Conservation (phyloP, 2,888 invertebrate species). For the Sericinus montela region DNA sequence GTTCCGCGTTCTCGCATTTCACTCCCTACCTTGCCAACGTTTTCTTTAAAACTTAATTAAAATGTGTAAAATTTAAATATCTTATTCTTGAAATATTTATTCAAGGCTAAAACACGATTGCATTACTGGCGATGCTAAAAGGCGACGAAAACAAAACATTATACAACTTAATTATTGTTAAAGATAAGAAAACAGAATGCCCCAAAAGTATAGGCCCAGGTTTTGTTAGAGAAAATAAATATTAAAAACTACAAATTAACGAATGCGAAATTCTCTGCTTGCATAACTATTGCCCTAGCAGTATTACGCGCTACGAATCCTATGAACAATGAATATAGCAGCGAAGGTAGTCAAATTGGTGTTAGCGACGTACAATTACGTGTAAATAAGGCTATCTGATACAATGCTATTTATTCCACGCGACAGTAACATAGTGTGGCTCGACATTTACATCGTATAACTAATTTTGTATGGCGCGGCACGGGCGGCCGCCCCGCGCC, state of each 20-base stretch:
- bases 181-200: too few relatives aligned
- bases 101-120: constrained; percentile 35
- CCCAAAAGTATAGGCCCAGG: too few relatives aligned
- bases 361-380: constrained; percentile 43
- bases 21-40: neutral
- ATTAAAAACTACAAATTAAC: constrained; percentile 14
- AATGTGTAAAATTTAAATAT: neutral
- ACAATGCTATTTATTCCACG: constrained; percentile 31
- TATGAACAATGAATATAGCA: constrained; percentile 35
- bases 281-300: constrained; percentile 7
- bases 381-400: constrained; percentile 46
- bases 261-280: constrained; percentile 2
- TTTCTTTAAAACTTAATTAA: neutral
- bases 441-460: neutral
- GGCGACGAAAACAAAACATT: neutral
- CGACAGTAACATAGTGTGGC: constrained; percentile 34
- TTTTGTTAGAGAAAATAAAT: constrained; percentile 12
- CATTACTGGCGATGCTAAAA: constrained; percentile 30
- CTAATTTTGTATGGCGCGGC: neutral
- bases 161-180: neutral
- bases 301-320: constrained; percentile 5
- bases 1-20: neutral
- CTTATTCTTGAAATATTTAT: constrained; percentile 2
- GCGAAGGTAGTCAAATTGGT: constrained; percentile 42
- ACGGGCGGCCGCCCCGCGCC: too few relatives aligned